A percentile compares a stretch with the other conserved stretches of the same genome.
phyloP scores from a whole-genome alignment of 2,888 invertebrate genomes.

The Boloria euphrosyne region DNA sequence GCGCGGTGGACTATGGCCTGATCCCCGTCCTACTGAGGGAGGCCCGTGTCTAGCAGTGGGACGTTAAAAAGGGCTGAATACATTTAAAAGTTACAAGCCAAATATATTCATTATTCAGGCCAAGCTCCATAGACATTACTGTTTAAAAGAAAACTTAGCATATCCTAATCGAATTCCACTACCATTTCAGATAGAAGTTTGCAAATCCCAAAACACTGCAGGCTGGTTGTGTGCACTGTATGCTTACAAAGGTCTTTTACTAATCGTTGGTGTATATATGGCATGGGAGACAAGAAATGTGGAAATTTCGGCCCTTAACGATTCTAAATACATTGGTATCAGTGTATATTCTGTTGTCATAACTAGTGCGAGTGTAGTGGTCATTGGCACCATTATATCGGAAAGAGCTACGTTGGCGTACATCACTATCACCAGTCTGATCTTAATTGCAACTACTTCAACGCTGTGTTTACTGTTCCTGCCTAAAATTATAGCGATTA shows the following conservation, averaged over 20 bases:
- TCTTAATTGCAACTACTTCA: conserved; percentile 92
- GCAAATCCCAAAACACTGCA: conserved; percentile 92
- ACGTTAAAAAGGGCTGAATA: no score
- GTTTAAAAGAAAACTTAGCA: no score
- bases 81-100: no score
- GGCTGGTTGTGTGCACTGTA: conserved; percentile 96
- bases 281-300: conserved; percentile 97
- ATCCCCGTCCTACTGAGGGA: no score
- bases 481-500: conserved; percentile 90
- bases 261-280: conserved; percentile 96
- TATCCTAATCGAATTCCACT: neutral
- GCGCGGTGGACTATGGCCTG: no score
- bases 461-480: conserved; percentile 93
- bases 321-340: conserved; percentile 96
- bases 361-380: conserved; percentile 92
- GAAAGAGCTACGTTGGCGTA: conserved; percentile 91
- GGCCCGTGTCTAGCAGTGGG: no score
- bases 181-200: conserved; percentile 90
- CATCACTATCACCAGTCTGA: conserved; percentile 91
- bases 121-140: no score
- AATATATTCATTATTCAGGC: no score
- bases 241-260: conserved; percentile 93
- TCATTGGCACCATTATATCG: conserved; percentile 92
- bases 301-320: conserved; percentile 94
- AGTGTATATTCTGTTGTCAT: conserved; percentile 96